These are phyloP conservation scores for Muscicapa adusta DNA, from an alignment of 2,113 vertebrate species.

Conservation along the genomic window DNA sequence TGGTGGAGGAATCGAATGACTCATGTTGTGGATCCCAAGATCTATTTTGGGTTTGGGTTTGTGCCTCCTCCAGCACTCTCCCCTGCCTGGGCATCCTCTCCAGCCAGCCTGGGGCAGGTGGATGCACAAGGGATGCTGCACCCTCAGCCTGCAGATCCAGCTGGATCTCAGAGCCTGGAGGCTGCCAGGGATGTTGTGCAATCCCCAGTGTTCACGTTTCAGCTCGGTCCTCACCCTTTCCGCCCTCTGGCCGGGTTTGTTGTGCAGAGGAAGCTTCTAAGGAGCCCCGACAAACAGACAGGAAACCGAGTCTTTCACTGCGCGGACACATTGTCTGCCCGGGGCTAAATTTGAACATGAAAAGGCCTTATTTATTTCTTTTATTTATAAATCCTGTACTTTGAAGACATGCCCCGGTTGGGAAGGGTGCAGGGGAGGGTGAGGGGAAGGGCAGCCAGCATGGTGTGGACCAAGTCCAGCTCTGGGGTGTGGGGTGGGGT, in stretches of 20 bases:
- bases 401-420: background rate
- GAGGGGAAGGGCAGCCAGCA: background rate
- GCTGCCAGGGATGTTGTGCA: background rate
- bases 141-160: background rate
- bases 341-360: slow-evolving; percentile 68
- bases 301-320: slow-evolving; percentile 67
- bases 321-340: slow-evolving; percentile 26
- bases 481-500: rapidly evolving
- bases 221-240: slow-evolving; percentile 67
- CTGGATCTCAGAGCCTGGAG: background rate
- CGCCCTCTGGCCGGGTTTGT: slow-evolving; percentile 30
- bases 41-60: background rate
- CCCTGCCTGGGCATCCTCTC: background rate
- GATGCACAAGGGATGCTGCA: rapidly evolving
- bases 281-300: slow-evolving; percentile 72
- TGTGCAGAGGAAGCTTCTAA: slow-evolving; percentile 68
- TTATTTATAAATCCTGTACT: slow-evolving; percentile 54
- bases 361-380: slow-evolving; percentile 48
- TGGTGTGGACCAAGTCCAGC: rapidly evolving
- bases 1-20: slow-evolving; percentile 14
- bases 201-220: slow-evolving; percentile 4
- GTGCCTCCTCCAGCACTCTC: rapidly evolving
- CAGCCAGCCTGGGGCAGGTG: background rate
- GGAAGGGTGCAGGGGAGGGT: background rate
- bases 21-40: background rate